Percentiles rank a stretch among this genome's conserved stretches.
phyloP scores from a whole-genome alignment of 1,140 invertebrate genomes.

The Drosophila miranda region DNA sequence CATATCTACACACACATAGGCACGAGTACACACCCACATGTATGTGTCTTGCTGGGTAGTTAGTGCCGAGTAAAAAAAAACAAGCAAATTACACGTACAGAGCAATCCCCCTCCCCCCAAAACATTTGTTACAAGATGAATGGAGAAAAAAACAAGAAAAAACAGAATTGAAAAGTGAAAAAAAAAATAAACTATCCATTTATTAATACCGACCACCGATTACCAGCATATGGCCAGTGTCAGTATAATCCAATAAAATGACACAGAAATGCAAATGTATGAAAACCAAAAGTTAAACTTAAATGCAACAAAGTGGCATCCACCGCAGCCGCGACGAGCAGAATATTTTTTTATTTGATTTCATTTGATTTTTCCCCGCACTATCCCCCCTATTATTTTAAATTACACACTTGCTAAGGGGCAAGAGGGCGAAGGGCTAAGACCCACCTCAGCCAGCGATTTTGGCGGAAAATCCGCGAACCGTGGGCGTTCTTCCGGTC shows the following conservation, averaged over 20 bases:
- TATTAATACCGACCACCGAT: slow-evolving; percentile 41
- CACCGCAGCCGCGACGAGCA: not conserved
- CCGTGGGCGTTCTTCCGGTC: slow-evolving; percentile 71
- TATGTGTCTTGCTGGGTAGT: slow-evolving; percentile 11
- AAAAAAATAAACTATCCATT: slow-evolving; percentile 31
- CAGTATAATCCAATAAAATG: slow-evolving; percentile 22
- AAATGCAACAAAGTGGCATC: slow-evolving; percentile 49
- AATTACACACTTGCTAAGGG: slow-evolving; percentile 39
- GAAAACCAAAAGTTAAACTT: slow-evolving; percentile 29
- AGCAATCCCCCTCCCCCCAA: not conserved
- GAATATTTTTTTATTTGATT: slow-evolving; percentile 28
- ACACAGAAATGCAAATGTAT: slow-evolving; percentile 17
- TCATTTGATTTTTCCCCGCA: not conserved
- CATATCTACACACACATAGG: slow-evolving; percentile 27
- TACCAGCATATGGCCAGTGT: slow-evolving; percentile 52
- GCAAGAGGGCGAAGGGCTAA: slow-evolving; percentile 11
- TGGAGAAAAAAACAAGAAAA: slow-evolving; percentile 26
- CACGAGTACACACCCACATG: slow-evolving; percentile 18
- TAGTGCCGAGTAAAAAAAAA: slow-evolving; percentile 18
- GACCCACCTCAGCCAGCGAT: slow-evolving; percentile 7
- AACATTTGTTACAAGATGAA: slow-evolving; percentile 43
- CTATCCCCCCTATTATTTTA: slow-evolving; percentile 6
- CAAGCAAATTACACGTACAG: slow-evolving; percentile 39
- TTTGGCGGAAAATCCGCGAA: slow-evolving; percentile 37
- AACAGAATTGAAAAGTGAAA: slow-evolving; percentile 12